Conservation (phyloP, 2,113 vertebrate species). For the Eubucco bourcierii region DNA sequence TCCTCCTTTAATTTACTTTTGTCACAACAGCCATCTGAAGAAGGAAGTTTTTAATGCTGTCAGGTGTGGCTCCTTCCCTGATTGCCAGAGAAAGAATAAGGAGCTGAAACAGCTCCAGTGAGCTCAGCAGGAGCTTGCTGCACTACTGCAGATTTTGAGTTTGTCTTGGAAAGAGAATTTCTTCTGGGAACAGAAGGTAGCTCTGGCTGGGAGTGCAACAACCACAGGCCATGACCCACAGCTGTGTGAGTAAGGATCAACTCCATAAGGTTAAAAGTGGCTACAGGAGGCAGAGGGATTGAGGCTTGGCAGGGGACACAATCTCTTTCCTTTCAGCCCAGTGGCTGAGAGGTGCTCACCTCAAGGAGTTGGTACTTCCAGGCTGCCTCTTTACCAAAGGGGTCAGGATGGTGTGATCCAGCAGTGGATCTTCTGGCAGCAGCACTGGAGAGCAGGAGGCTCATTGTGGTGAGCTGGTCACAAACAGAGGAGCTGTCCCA, state of each 20-base stretch:
- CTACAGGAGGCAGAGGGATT: rapidly evolving
- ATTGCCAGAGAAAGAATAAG: neutral
- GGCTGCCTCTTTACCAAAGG: neutral
- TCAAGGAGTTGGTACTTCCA: neutral
- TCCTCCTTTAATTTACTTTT: neutral
- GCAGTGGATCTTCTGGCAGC: neutral
- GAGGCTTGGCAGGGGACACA: neutral
- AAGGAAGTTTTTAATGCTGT: neutral
- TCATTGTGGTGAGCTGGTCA: neutral
- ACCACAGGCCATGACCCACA: neutral
- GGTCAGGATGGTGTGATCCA: neutral
- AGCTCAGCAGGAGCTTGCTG: neutral
- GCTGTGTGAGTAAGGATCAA: neutral
- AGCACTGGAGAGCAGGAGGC: neutral
- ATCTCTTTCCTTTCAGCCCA: neutral
- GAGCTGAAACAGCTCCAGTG: neutral
- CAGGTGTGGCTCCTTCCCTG: neutral
- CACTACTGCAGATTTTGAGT: neutral
- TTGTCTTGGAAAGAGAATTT: neutral
- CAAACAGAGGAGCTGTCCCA: neutral
- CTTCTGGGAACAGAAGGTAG: neutral
- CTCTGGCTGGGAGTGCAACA: neutral
- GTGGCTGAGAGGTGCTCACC: neutral
- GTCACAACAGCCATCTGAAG: neutral
- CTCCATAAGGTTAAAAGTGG: neutral